Evolutionary conservation across 2,888 invertebrate species (phyloP).

Genomic region (Willowsia nigromaculata): DNA sequence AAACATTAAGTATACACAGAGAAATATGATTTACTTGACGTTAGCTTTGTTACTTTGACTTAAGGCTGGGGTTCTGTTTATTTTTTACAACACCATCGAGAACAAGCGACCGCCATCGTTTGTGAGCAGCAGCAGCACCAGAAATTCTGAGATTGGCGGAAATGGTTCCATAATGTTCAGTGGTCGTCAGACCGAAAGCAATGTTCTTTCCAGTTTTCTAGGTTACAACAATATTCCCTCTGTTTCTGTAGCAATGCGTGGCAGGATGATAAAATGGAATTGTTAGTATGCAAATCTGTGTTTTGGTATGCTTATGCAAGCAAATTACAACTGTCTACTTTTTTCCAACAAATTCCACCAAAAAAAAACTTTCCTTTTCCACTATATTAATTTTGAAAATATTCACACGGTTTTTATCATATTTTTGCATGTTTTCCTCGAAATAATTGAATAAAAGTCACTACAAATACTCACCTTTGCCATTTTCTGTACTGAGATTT

Average conservation of each 20-base stretch:
- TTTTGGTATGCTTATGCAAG: not conserved
- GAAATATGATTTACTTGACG: slow-evolving; percentile 40
- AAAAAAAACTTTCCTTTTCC: not conserved
- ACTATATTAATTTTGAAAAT: not conserved
- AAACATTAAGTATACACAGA: slow-evolving; percentile 20
- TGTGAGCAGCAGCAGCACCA: not conserved
- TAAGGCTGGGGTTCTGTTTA: not conserved
- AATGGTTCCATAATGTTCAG: slow-evolving; percentile 32
- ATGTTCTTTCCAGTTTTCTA: slow-evolving; percentile 2
- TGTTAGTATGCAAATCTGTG: not conserved
- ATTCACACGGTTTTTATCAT: not conserved
- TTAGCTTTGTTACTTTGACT: slow-evolving; percentile 28
- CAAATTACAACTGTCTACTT: too few species aligned
- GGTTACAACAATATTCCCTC: not conserved
- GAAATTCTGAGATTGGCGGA: slow-evolving; percentile 4
- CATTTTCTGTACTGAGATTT: not conserved
- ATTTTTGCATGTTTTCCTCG: not conserved
- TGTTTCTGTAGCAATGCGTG: not conserved
- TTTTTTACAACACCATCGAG: not conserved
- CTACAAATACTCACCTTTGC: not conserved
- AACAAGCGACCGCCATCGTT: not conserved
- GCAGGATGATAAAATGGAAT: not conserved
- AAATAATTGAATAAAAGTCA: not conserved
- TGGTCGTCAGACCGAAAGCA: slow-evolving; percentile 10
- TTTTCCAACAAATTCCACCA: too few species aligned